Evolutionary conservation across 2,797 vertebrate genomes (phyloP), one percentile per base, ranked within the genome.

Genomic region (Sus cebifrons): DNA sequence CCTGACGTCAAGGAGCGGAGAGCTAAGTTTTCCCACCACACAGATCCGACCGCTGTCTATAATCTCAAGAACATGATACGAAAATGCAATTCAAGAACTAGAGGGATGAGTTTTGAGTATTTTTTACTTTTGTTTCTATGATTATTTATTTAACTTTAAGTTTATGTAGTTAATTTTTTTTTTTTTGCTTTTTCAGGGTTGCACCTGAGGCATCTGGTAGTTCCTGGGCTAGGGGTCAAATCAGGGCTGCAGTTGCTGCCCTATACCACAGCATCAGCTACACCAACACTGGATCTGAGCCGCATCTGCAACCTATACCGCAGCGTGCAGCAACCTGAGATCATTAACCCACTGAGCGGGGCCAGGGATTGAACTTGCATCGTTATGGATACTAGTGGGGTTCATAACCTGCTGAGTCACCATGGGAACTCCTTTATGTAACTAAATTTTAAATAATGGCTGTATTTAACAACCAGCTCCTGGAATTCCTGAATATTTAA

Each of bases 401-500:
- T 49, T 49, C 44, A 49, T 49, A 49, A 49, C 44, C 44, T 49
- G 44, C 44, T 49, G 44, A 49, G 44, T 49, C 9, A 49, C 44
- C 6, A 49, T 49, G 44, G 44, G 6, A 49, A 49, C 44, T 49
- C 44, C 44, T 79, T 91, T 85, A 81, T 89, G 58, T 56, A 86
- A 86, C 86, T 93, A 74, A 56, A 83, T 16, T 68, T 77, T 83
- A 79, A 29, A 65, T 70, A 70, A 74, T 71, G 73, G 29, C 16
- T 62, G 0, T 78, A 32, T 78, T 88, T 95, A 83, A 29, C 32
- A 40, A 86, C 20, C 3, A 27, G 52, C 32, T 32, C 20, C 60
- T 29, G 77, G 67, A 90, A 62, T 91, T 92, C n/a, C 60, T 29
- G 2, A 58, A 89, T 60, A 94, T 78, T 83, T 68, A 70, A 64